Conservation (phyloP, 2,113 vertebrate species). For the Otocyon megalotis region DNA sequence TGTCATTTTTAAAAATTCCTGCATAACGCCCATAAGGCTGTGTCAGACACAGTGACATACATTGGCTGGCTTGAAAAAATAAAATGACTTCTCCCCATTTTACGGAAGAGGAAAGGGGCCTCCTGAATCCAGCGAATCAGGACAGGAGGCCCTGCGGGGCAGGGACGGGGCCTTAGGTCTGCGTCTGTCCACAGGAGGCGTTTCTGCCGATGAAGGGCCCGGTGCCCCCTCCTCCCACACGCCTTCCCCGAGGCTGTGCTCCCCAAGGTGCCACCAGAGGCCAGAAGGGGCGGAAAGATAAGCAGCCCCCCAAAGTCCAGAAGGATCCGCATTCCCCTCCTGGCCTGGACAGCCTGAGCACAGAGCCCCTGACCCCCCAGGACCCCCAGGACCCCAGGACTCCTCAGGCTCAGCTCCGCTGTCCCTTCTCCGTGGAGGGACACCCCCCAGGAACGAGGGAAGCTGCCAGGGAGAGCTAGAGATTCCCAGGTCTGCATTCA, state of each 20-base stretch:
- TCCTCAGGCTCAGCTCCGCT: too few relatives aligned
- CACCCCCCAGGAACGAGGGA: neutral
- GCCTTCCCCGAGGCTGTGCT: neutral
- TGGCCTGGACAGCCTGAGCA: neutral
- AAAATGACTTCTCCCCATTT: neutral
- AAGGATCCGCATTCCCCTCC: neutral
- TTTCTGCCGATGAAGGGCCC: neutral
- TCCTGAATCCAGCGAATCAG: neutral
- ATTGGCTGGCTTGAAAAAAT: neutral
- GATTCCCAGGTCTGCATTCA: constrained; percentile 65
- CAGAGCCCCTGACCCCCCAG: neutral
- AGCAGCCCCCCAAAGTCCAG: neutral
- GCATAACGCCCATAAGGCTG: neutral
- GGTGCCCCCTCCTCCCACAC: neutral
- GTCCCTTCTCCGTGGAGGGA: too few relatives aligned
- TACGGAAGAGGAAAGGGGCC: constrained; percentile 21
- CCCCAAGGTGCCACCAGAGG: neutral
- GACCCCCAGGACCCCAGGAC: too few relatives aligned
- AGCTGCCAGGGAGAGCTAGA: constrained; percentile 56
- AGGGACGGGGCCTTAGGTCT: neutral
- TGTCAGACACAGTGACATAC: neutral
- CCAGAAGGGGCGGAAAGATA: neutral
- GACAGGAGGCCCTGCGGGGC: neutral
- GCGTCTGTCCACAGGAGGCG: neutral
- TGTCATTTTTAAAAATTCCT: neutral